Evolutionary conservation across 2,113 vertebrate species (phyloP), one percentile per base, ranked within the genome.

Genomic region (Thomomys bottae): DNA sequence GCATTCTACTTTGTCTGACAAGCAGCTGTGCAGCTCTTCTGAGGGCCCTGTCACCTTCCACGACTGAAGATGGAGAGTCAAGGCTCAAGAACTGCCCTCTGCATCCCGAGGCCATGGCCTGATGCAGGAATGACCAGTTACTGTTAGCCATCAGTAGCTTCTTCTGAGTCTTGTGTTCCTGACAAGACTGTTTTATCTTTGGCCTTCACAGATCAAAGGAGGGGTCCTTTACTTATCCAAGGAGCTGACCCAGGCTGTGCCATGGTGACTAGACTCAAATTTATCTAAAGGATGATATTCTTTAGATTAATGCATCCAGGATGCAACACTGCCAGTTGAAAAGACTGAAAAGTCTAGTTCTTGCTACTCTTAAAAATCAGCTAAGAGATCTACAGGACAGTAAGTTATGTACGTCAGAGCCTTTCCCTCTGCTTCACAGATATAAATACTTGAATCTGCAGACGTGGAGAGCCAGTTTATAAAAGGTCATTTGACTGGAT

Each of bases 351-450:
- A 68, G 20, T 32, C 71, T 59, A 57, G 45, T 24, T 92, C 40
- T 68, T 32, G 17, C 40, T 81, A 20, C 61, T 91, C 42, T 86
- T 85, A 64, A 91, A 54, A 61, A 85, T 76, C 73, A 20, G 15
- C 34, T 12, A 36, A 61, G 81, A 90, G 75, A 94, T 26, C 34
- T 23, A 61, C 49, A 67, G 38, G 14, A 68, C 91, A 91, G 89
- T 49, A 76, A 88, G 11, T 88, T 49, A 80, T 45, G 42, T 57
- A 36, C 23, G 15, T 6, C 6, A 9, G 18, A n/a, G n/a, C 54
- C 12, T 79, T 94, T 84, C 64, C 87, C 34, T 63, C 18, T 75
- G 30, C 34, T 14, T 45, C 59, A 23, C 59, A 23, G 0, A 14
- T 54, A 34, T 54, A 85, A 34, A 78, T 91, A 73, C 76, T 82